phyloP scores from a whole-genome alignment of 1,140 invertebrate species.

The Aphidius ervi region DNA sequence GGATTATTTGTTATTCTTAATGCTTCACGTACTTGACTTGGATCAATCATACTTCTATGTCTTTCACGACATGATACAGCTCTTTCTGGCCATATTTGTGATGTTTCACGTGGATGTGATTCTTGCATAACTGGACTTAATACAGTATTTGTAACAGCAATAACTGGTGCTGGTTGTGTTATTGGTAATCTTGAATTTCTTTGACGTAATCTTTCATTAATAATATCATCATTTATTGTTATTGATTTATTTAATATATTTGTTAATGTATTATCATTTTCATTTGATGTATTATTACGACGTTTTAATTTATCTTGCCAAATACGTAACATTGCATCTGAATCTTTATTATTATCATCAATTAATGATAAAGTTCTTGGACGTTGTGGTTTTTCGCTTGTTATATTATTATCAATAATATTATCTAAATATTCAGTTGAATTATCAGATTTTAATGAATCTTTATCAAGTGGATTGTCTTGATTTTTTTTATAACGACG shows the following conservation, averaged over 20 bases:
- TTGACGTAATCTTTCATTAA: constrained; percentile 38
- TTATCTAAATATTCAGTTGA: constrained; percentile 20
- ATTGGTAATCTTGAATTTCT: constrained; percentile 39
- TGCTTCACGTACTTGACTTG: constrained; percentile 47
- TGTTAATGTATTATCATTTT: constrained; percentile 43
- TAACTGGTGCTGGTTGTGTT: constrained; percentile 44
- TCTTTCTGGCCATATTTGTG: constrained; percentile 38
- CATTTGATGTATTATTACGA: constrained; percentile 28
- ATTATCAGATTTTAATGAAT: constrained; percentile 22
- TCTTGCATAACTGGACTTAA: constrained; percentile 52
- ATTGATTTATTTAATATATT: constrained; percentile 38
- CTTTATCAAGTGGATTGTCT: constrained; percentile 43
- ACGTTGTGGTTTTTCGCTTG: constrained; percentile 24
- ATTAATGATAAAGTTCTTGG: constrained; percentile 38
- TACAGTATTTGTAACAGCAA: constrained; percentile 50
- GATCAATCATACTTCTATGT: constrained; percentile 53
- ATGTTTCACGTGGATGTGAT: constrained; percentile 42
- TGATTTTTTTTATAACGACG: constrained; percentile 73
- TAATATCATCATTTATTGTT: constrained; percentile 44
- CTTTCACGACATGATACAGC: constrained; percentile 48
- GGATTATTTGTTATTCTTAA: constrained; percentile 41
- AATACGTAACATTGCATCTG: constrained; percentile 36
- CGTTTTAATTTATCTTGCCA: constrained; percentile 49
- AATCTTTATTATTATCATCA: constrained; percentile 28
- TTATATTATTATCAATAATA: constrained; percentile 27